Evolutionary conservation across 1,140 invertebrate species (phyloP).

Genomic region (Mizuhopecten yessoensis): DNA sequence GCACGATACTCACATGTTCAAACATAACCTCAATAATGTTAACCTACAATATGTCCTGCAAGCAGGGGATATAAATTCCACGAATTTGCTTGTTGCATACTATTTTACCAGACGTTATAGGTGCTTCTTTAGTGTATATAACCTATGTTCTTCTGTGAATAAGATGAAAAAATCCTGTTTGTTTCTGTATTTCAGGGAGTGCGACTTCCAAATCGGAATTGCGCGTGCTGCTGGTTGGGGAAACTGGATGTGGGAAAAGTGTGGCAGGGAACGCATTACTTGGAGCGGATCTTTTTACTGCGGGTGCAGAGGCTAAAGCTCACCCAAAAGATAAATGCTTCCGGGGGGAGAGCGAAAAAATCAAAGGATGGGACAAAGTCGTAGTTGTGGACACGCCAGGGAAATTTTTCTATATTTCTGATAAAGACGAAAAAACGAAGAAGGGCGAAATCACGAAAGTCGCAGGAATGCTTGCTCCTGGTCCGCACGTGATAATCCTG

Average conservation of each 20-base stretch:
- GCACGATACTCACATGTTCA: too few relatives aligned
- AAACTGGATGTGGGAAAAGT: slow-evolving; percentile 1
- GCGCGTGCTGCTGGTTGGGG: not conserved
- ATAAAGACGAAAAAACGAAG: not conserved
- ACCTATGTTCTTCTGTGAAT: too few relatives aligned
- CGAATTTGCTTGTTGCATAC: too few relatives aligned
- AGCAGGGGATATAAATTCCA: too few relatives aligned
- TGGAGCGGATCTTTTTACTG: not conserved
- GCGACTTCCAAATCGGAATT: not conserved
- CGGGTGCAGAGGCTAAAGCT: not conserved
- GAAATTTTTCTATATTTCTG: not conserved
- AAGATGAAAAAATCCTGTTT: not conserved
- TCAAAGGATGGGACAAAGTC: not conserved
- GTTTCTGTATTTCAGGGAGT: not conserved
- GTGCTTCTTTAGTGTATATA: too few relatives aligned
- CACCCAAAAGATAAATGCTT: not conserved
- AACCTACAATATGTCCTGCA: too few relatives aligned
- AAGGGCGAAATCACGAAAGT: not conserved
- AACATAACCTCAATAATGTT: too few relatives aligned
- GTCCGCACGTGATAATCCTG: not conserved
- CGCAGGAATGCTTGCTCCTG: not conserved
- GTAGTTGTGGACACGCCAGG: slow-evolving; percentile 4
- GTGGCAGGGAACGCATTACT: not conserved
- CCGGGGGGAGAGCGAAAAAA: not conserved
- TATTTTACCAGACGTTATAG: too few relatives aligned